Evolutionary conservation across 1,140 invertebrate species (phyloP), one percentile per base, ranked within the genome.

Genomic region (Cyclargus thomasi): DNA sequence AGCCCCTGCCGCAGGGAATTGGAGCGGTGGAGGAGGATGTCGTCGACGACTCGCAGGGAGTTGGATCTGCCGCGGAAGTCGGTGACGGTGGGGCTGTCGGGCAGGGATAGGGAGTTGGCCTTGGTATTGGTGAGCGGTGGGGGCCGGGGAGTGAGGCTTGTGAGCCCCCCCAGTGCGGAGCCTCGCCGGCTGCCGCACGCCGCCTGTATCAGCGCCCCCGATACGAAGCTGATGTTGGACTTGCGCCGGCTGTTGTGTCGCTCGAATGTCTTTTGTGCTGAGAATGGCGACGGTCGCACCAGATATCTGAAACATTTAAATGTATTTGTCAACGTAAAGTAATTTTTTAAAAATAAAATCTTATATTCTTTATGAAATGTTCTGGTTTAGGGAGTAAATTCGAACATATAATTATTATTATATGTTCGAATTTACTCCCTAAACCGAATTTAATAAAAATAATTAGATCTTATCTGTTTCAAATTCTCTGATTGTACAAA

Each of bases 241-340:
- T 97, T 97, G n/a, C 96, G 92, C 1, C 96, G 91, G 39, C 95
- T 96, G 83, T 97, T 97, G 90, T 97, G 96, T 2, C 96, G 91
- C 79, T 97, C 97, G 85, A 98, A 98, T 1, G 97, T 97, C 88
- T 98, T 98, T 85, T 97, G 96, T 5, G 96, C 97, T 22, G 96
- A 97, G 79, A 98, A 97, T 5, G 97, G 97, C 76, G 96, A 97
- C 0, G 97, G 97, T 0, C 97, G 92, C 8, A 98, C 96, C 71
- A 97, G 88, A 71, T 97, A 98, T 78, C 95, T 96, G 86, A 36
- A 90, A 91, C 71, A 67, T 72, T 47, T 7, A 4, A 8, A 29
- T 29, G 29, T 29, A 7, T 14, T 47, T 47, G 39, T 47, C 29
- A 47, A 47, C 14, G 8, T 6, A 14, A 4, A 14, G 39, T 29